Evolutionary conservation across 2,888 invertebrate genomes (phyloP).

Genomic region (Harpalus rubripes): DNA sequence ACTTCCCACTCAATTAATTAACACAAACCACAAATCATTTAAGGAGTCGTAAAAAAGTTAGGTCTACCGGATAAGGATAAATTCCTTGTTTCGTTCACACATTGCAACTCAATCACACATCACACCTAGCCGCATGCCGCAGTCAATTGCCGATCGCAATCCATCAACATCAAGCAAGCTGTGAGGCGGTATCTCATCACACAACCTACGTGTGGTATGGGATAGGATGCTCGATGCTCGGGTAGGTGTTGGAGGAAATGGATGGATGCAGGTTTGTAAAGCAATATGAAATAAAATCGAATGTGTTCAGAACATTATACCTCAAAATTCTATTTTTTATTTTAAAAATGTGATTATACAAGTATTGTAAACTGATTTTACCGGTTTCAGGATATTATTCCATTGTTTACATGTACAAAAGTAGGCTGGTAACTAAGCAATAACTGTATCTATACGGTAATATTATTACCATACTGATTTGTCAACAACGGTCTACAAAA

Average conservation of each 20-base stretch:
- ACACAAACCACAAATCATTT: neutral
- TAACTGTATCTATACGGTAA: no score
- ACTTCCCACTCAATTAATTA: constrained; percentile 12
- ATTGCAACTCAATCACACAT: constrained; percentile 53
- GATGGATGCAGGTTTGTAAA: neutral
- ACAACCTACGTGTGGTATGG: neutral
- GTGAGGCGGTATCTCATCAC: constrained; percentile 23
- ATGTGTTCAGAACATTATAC: no score
- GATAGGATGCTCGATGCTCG: neutral
- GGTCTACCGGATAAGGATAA: constrained; percentile 23
- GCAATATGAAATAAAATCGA: neutral
- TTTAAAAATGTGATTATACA: no score
- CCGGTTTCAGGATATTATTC: no score
- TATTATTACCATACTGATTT: no score
- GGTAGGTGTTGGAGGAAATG: neutral
- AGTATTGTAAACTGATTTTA: no score
- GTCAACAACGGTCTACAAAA: no score
- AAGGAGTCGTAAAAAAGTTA: neutral
- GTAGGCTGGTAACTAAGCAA: no score
- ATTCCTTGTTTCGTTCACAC: constrained; percentile 7
- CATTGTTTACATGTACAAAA: no score
- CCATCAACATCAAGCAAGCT: constrained; percentile 53
- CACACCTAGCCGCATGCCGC: constrained; percentile 24
- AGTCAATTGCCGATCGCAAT: constrained; percentile 49
- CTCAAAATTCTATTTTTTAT: no score